Base-by-base conservation (phyloP, 2,888 invertebrate genomes). In the Matsumyia berberina region DNA sequence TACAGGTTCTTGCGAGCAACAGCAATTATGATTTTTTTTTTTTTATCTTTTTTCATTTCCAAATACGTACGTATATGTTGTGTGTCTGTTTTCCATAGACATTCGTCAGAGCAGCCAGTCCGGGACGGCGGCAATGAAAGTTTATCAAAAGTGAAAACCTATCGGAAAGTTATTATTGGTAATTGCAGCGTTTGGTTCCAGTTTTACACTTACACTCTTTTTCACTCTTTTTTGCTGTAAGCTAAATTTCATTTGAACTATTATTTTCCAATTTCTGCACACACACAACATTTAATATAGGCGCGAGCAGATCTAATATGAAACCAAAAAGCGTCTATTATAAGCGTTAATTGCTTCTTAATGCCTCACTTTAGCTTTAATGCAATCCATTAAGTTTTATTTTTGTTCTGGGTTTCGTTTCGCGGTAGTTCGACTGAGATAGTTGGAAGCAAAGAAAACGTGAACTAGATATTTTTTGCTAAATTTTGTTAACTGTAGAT, bases 61-160 rank as follows among this genome's bases (percentile, higher is more conserved):
- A 79, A 73, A 79, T 73, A 78, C 46, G 35, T n/a, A n/a, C 42
- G 42, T 67, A 49, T 39, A 39, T n/a, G 44, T 37, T 72, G 58
- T 46, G 17, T 57, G 49, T 51, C 57, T 79, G 67, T 67, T 79
- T 79, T 69, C 57, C 69, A 62, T 49, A 58, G 62, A 70, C 17
- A 51, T 85, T 74, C 64, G 67, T 58, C 69, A 35, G 12, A 37
- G 33, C 35, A 49, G 24, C 83, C 0, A 66, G 66, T 74, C 62
- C 62, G 62, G 33, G 60, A 66, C 78, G 73, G 60, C 60, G 57
- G 37, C 78, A 83, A 74, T 74, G 83, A 85, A 85, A 85, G 83
- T 85, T 85, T 73, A 53, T 73, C 69, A 69, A 78, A 85, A 85
- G 79, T 79, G 79, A 79, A 83, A 83, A 74, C 49, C 69, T 79